These are phyloP conservation scores for Aphelenchoides besseyi DNA, from an alignment of 1,140 invertebrate genomes.

Conservation along the genomic window DNA sequence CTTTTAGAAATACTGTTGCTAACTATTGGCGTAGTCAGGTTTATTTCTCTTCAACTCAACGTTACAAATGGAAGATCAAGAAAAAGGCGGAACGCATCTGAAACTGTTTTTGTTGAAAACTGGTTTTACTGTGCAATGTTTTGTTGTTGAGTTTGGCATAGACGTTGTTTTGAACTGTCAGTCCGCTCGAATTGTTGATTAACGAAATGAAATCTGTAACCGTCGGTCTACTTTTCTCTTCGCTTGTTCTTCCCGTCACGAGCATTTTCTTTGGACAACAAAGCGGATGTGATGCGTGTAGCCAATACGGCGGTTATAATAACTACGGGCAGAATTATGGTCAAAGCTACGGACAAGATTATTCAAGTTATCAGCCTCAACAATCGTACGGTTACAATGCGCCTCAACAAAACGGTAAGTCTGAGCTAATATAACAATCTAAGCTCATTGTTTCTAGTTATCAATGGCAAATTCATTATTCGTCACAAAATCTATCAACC, in stretches of 20 bases:
- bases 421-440: neutral
- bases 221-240: neutral
- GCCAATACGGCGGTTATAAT: neutral
- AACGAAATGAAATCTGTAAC: neutral
- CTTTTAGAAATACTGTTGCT: too few species aligned
- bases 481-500: neutral
- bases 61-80: neutral
- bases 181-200: neutral
- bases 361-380: constrained; percentile 1
- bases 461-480: neutral
- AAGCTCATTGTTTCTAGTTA: constrained; percentile 1
- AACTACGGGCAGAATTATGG: neutral
- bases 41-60: neutral
- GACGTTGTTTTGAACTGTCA: neutral
- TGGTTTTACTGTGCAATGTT: neutral
- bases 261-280: neutral
- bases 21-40: too few species aligned
- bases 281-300: neutral
- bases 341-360: neutral
- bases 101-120: neutral
- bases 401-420: constrained; percentile 1
- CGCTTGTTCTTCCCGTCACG: neutral
- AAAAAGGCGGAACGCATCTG: neutral
- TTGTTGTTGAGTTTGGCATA: too few species aligned
- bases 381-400: neutral